phyloP scores from a whole-genome alignment of 2,797 vertebrate genomes.

The Silurus lanzhouensis region DNA sequence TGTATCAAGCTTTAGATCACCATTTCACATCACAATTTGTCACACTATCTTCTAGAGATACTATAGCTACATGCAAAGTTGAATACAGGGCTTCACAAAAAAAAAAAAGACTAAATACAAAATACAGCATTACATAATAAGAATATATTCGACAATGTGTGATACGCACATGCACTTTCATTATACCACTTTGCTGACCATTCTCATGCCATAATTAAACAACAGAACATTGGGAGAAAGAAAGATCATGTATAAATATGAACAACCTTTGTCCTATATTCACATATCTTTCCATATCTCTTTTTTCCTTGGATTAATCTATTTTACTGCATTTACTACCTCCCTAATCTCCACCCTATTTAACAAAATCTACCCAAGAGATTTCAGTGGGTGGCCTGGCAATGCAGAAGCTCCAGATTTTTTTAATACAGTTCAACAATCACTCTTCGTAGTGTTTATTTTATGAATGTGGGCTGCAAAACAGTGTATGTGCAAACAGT shows the following conservation, averaged over 20 bases:
- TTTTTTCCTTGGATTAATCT: neutral
- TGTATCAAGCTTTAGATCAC: neutral
- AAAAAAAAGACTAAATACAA: neutral
- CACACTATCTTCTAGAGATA: neutral
- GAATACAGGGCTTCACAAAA: neutral
- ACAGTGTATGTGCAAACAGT: neutral
- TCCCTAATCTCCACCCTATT: neutral
- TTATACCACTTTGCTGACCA: neutral
- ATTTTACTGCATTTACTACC: neutral
- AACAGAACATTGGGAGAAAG: neutral
- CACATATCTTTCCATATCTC: too few species aligned
- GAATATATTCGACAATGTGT: neutral
- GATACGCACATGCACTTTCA: neutral
- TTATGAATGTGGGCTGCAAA: neutral
- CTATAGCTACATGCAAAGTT: neutral
- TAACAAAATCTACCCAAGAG: neutral
- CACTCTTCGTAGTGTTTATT: neutral
- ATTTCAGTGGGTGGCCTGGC: neutral
- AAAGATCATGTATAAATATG: neutral
- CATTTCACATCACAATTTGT: neutral
- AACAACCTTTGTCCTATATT: neutral
- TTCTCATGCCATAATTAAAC: neutral
- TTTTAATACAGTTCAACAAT: neutral
- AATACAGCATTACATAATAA: neutral
- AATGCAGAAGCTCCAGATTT: neutral